Evolutionary conservation across 2,888 invertebrate genomes (phyloP).

Genomic region (Sericinus montela): DNA sequence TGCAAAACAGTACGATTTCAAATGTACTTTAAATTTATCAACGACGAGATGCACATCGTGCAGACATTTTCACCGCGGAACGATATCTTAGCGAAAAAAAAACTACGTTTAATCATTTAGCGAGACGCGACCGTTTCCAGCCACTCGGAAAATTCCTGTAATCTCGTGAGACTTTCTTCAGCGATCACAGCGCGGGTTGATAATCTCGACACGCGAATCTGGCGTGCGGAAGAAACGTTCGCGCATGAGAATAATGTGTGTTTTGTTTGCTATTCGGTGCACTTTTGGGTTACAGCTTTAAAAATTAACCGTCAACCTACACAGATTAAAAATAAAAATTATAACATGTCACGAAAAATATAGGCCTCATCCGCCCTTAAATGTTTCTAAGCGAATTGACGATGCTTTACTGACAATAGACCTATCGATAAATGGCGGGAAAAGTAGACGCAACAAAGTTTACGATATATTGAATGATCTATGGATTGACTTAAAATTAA

Average conservation of each 20-base stretch:
- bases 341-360: too few species aligned
- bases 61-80: slow-evolving; percentile 50
- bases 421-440: too few species aligned
- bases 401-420: too few species aligned
- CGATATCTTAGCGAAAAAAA: slow-evolving; percentile 41
- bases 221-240: not conserved
- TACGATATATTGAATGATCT: too few species aligned
- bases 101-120: slow-evolving; percentile 68
- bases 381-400: too few species aligned
- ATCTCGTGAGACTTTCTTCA: slow-evolving; percentile 68
- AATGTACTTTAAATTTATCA: slow-evolving; percentile 14
- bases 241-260: not conserved
- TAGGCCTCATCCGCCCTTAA: too few species aligned
- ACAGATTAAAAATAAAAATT: too few species aligned
- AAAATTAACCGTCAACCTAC: too few species aligned
- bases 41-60: slow-evolving; percentile 24
- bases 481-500: too few species aligned
- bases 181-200: slow-evolving; percentile 44
- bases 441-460: too few species aligned
- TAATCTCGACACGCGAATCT: slow-evolving; percentile 44
- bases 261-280: not conserved
- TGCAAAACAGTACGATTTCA: not conserved
- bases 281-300: too few species aligned
- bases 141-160: slow-evolving; percentile 77
- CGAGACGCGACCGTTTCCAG: slow-evolving; percentile 68